Base-by-base conservation (phyloP, 2,888 invertebrate genomes). In the Euplagia quadripunctaria region DNA sequence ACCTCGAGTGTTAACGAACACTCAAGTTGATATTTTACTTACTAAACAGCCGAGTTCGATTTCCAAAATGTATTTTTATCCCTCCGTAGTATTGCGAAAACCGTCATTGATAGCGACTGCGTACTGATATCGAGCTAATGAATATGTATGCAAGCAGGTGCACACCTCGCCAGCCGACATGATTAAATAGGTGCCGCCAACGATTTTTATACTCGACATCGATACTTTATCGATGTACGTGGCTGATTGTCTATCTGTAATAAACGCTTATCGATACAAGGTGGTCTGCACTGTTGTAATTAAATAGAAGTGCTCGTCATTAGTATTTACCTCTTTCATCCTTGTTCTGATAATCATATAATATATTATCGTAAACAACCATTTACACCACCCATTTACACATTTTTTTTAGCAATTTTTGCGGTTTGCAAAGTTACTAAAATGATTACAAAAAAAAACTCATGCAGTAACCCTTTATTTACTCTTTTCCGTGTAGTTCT, bases 81-180 rank as follows among this genome's bases (percentile, higher is more conserved):
- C 74, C 73, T 72, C 74, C 71, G 83, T 82, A 83, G 84, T 87
- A 85, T 89, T 87, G 90, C 90, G 88, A 90, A 91, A 92, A 91
- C 90, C 90, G 90, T 93, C 92, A 94, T 93, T 90, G 92, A 92
- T 92, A 91, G 88, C 89, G 91, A 91, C 91, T 90, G 90, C 83
- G 87, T 90, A 91, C 87, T 89, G 93, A 93, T 92, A 91, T 85
- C 89, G 83, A 83, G 79, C 86, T 93, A 93, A 95, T 95, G 94
- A 95, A 95, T 95, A 95, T 95, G 95, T 94, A 95, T 95, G 91
- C 85, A 88, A 89, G 94, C 95, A 95, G 95, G 94, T 95, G 94
- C 90, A 89, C 80, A 82, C 81, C 76, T 70, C 79, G 79, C 78
- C 84, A 77, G 78, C 80, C 81, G 86, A 86, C 91, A 92, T 94